A percentile compares a stretch with the other conserved stretches of the same genome.
phyloP scores from a whole-genome alignment of 2,113 vertebrate genomes.

The Mus spicilegus region DNA sequence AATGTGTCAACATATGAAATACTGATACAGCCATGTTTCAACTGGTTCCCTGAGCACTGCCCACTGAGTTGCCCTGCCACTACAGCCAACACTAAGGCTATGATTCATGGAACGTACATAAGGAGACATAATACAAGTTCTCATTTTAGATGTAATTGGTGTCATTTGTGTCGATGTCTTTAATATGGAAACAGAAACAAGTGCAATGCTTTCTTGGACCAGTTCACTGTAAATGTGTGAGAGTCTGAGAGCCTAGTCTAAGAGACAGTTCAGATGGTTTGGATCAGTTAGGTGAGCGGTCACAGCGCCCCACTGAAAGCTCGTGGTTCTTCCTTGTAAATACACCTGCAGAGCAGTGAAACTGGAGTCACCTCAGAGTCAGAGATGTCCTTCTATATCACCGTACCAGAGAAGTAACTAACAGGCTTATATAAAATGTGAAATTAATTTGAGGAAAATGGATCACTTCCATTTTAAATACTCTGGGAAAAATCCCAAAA shows the following conservation, averaged over 20 bases:
- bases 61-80: conserved; percentile 22
- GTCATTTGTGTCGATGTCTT: conserved; percentile 52
- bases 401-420: conserved; percentile 30
- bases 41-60: not conserved
- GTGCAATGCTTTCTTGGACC: conserved; percentile 46
- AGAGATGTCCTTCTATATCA: conserved; percentile 26
- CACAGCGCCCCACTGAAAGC: not conserved
- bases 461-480: conserved; percentile 50
- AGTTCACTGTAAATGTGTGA: conserved; percentile 64
- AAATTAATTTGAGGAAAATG: conserved; percentile 49
- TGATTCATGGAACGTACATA: conserved; percentile 31
- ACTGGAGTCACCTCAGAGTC: conserved; percentile 13
- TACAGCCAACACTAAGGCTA: not conserved
- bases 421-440: conserved; percentile 57
- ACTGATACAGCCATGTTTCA: conserved; percentile 19
- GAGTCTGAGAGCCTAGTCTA: conserved; percentile 55
- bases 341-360: not conserved
- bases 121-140: conserved; percentile 48
- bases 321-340: not conserved
- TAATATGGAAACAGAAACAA: conserved; percentile 74
- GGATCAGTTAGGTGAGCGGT: not conserved
- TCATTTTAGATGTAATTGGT: conserved; percentile 68
- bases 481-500: conserved; percentile 46
- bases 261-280: conserved; percentile 40
- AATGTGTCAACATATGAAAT: conserved; percentile 31